Conservation (phyloP, 2,113 vertebrate species). For the Pionites leucogaster region DNA sequence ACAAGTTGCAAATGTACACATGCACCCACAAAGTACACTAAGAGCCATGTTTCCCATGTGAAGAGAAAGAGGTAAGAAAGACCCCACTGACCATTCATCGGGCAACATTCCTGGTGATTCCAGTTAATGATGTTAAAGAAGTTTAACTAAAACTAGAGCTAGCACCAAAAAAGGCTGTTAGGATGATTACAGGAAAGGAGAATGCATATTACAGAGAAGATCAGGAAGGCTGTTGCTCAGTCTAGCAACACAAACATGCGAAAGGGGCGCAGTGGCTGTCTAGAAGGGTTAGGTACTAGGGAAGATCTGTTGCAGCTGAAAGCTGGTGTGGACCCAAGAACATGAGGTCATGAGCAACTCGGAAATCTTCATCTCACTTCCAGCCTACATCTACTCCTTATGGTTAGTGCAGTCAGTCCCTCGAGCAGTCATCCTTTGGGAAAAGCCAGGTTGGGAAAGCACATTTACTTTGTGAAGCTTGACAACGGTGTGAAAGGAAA, state of each 20-base stretch:
- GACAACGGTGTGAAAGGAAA: slow-evolving; percentile 65
- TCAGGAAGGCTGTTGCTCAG: neutral
- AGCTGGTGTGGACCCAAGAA: neutral
- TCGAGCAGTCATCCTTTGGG: neutral
- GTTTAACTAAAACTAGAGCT: slow-evolving; percentile 5
- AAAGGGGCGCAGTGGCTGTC: neutral
- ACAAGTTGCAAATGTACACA: neutral
- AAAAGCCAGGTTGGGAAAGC: neutral
- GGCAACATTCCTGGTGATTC: neutral
- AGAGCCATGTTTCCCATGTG: neutral
- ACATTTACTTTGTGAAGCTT: slow-evolving; percentile 63
- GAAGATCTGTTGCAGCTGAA: neutral
- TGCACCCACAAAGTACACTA: neutral
- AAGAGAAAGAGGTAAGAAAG: slow-evolving; percentile 7
- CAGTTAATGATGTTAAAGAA: slow-evolving; percentile 22
- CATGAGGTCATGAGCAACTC: neutral
- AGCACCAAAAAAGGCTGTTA: slow-evolving; percentile 18
- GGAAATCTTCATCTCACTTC: neutral
- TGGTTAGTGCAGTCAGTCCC: slow-evolving; percentile 46
- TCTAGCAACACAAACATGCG: neutral
- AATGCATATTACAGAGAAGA: neutral
- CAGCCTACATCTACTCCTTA: neutral
- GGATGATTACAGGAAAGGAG: slow-evolving; percentile 14
- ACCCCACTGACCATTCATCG: neutral
- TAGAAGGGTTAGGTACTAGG: slow-evolving; percentile 3